Conservation (phyloP, 2,797 vertebrate genomes). For the Dicrostonyx torquatus region DNA sequence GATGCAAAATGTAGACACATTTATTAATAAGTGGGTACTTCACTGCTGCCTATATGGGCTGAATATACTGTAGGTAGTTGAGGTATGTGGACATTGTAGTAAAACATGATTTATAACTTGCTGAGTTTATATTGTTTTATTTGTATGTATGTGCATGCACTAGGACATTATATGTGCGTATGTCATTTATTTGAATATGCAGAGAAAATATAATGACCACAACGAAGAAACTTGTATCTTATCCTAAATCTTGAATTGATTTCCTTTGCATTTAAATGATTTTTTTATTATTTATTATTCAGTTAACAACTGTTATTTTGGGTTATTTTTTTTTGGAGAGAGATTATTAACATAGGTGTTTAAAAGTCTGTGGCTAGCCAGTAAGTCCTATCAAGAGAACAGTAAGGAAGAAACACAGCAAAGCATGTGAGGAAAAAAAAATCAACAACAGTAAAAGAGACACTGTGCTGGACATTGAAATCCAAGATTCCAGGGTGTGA, state of each 20-base stretch:
- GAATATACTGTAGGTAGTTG: not conserved
- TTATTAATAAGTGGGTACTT: not conserved
- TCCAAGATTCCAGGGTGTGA: not conserved
- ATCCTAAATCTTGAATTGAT: slow-evolving; percentile 40
- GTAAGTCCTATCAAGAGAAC: not conserved
- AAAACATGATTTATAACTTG: not conserved
- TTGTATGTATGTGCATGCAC: not conserved
- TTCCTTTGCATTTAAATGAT: slow-evolving; percentile 11
- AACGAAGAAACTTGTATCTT: not conserved
- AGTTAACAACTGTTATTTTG: not conserved
- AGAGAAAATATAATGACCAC: not conserved
- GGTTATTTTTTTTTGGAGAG: not conserved
- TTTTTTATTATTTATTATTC: not conserved
- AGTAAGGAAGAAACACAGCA: not conserved
- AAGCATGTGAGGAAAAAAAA: not conserved
- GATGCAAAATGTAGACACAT: not conserved
- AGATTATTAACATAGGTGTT: not conserved
- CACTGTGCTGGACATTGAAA: not conserved
- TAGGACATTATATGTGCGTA: not conserved
- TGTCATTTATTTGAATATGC: not conserved
- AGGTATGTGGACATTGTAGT: not conserved
- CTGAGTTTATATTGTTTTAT: not conserved
- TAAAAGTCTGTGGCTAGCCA: not conserved
- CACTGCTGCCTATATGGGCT: not conserved
- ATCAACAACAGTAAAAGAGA: not conserved